Conservation (phyloP, 1,140 invertebrate species). For the Eciton burchellii region DNA sequence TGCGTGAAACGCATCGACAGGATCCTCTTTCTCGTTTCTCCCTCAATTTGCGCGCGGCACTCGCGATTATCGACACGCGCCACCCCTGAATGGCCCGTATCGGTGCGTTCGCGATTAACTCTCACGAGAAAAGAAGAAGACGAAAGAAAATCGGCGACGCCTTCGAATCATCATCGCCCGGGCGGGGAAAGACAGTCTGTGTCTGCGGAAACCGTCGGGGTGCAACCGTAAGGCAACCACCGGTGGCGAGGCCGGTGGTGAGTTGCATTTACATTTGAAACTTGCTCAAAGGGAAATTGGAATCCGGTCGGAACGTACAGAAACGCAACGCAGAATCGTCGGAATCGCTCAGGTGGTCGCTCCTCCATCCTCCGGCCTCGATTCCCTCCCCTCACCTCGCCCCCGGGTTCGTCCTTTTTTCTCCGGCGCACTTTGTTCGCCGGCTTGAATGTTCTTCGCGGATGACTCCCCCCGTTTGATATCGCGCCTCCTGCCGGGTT, state of each 20-base stretch:
- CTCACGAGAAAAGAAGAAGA: conserved; percentile 14
- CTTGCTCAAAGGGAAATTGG: conserved; percentile 52
- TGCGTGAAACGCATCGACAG: conserved; percentile 26
- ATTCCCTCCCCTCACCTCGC: not conserved
- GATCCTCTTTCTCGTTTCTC: conserved; percentile 9
- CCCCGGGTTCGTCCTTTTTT: not conserved
- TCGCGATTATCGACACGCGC: conserved; percentile 35
- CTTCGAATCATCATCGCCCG: not conserved
- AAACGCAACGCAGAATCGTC: conserved; percentile 60
- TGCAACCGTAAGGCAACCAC: conserved; percentile 7
- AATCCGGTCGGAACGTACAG: conserved; percentile 43
- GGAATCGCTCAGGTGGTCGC: conserved; percentile 52
- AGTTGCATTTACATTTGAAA: conserved; percentile 37
- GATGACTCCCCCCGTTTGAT: conserved; percentile 49
- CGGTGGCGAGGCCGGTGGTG: not conserved
- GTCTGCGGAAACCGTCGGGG: not conserved
- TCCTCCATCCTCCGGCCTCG: not conserved
- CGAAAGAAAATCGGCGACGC: not conserved
- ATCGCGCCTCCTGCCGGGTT: conserved; percentile 60
- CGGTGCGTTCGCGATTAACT: conserved; percentile 20
- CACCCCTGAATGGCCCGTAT: not conserved
- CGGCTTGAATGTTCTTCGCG: not conserved
- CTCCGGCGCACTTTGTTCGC: conserved; percentile 31
- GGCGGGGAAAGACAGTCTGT: not conserved
- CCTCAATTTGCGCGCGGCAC: conserved; percentile 54